phyloP scores from a whole-genome alignment of 2,888 invertebrate genomes.

The Silvanus unidentatus region DNA sequence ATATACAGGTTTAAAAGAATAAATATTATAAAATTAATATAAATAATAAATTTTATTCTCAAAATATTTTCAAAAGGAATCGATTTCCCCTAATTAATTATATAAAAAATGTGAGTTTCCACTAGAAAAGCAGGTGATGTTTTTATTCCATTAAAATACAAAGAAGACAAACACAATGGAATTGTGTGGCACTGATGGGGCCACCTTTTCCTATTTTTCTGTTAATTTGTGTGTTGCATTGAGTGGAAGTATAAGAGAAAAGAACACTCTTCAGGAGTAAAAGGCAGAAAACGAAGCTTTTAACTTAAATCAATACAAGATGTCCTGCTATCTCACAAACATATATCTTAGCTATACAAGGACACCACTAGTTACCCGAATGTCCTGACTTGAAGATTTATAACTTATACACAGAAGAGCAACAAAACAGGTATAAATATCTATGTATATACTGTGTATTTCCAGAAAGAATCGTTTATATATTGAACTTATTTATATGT shows the following conservation, averaged over 20 bases:
- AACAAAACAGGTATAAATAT: slow-evolving; percentile 38
- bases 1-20: too few relatives aligned
- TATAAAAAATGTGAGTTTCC: too few relatives aligned
- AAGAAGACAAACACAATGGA: slow-evolving; percentile 6
- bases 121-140: slow-evolving; percentile 14
- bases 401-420: slow-evolving; percentile 31
- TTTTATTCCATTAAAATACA: slow-evolving; percentile 20
- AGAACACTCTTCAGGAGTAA: slow-evolving; percentile 23
- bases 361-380: slow-evolving; percentile 41
- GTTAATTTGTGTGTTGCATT: slow-evolving; percentile 9
- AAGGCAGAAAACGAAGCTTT: slow-evolving; percentile 39
- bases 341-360: slow-evolving; percentile 42
- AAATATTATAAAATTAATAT: too few relatives aligned
- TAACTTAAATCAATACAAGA: slow-evolving; percentile 45
- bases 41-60: too few relatives aligned
- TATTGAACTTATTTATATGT: too few relatives aligned
- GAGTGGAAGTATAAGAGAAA: slow-evolving; percentile 3
- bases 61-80: too few relatives aligned
- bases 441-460: too few relatives aligned
- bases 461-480: too few relatives aligned
- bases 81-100: too few relatives aligned
- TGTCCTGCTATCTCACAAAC: slow-evolving; percentile 40
- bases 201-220: slow-evolving; percentile 12
- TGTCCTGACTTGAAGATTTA: slow-evolving; percentile 35
- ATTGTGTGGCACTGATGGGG: slow-evolving; percentile 5